Evolutionary conservation across 2,888 invertebrate genomes (phyloP).

Genomic region (Notodonta dromedarius): DNA sequence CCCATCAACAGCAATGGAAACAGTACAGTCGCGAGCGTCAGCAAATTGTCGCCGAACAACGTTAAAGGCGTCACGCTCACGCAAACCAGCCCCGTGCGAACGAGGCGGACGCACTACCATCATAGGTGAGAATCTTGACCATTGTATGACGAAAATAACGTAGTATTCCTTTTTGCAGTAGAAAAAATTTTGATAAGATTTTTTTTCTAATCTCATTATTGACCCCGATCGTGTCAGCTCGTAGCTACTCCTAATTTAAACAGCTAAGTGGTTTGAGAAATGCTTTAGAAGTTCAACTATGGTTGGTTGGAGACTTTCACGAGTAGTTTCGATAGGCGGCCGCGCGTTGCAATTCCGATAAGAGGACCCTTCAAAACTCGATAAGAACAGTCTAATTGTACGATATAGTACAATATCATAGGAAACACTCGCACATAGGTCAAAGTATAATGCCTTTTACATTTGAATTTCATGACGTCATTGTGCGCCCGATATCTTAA

Average conservation of each 20-base stretch:
- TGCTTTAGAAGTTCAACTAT: too few species aligned
- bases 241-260: too few species aligned
- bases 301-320: too few species aligned
- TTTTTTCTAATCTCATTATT: too few species aligned
- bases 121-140: slow-evolving; percentile 57
- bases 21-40: slow-evolving; percentile 68
- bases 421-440: not conserved
- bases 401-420: not conserved
- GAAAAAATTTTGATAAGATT: too few species aligned
- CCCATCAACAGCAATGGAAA: slow-evolving; percentile 78
- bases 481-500: not conserved
- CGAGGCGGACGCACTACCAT: slow-evolving; percentile 77
- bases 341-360: too few species aligned
- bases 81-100: slow-evolving; percentile 79
- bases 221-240: too few species aligned
- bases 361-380: not conserved
- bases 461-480: not conserved
- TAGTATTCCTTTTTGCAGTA: not conserved
- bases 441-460: not conserved
- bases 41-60: slow-evolving; percentile 76
- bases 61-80: slow-evolving; percentile 72
- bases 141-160: not conserved
- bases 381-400: not conserved
- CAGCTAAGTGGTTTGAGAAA: too few species aligned
- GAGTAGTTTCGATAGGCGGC: too few species aligned